phyloP scores from a whole-genome alignment of 1,140 invertebrate genomes.

The Nasonia longicornis region DNA sequence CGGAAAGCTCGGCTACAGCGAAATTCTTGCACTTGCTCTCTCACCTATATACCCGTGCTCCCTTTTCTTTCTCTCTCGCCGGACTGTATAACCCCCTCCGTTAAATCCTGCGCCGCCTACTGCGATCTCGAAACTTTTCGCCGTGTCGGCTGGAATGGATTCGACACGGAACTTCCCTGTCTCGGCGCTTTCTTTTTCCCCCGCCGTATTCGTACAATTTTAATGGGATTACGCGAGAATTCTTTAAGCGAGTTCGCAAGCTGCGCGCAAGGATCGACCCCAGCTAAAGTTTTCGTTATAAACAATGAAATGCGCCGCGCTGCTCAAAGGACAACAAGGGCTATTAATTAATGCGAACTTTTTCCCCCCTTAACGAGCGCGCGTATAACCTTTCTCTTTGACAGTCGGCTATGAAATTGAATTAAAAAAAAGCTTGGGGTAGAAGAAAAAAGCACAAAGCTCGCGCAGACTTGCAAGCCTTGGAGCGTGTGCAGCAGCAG shows the following conservation, averaged over 20 bases:
- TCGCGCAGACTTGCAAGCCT: neutral
- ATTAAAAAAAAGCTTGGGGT: neutral
- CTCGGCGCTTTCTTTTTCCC: neutral
- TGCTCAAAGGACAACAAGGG: neutral
- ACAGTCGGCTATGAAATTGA: neutral
- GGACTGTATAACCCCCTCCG: neutral
- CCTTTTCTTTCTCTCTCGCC: slow-evolving; percentile 19
- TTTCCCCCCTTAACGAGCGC: neutral
- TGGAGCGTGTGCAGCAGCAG: no score
- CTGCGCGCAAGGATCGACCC: neutral
- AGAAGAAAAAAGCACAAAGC: neutral
- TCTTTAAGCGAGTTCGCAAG: neutral
- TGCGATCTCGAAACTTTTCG: slow-evolving; percentile 6
- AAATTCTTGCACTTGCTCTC: neutral
- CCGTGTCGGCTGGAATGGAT: slow-evolving; percentile 8
- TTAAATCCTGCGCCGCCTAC: neutral
- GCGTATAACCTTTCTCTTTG: neutral
- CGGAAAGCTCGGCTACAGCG: neutral
- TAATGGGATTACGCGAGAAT: slow-evolving; percentile 1
- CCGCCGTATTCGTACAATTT: neutral
- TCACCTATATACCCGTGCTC: neutral
- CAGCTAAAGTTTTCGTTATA: neutral
- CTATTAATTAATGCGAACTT: neutral
- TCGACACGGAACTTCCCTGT: neutral
- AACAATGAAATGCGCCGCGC: neutral